phyloP scores from a whole-genome alignment of 2,888 invertebrate genomes.

The Hermaeophaga mercurialis region DNA sequence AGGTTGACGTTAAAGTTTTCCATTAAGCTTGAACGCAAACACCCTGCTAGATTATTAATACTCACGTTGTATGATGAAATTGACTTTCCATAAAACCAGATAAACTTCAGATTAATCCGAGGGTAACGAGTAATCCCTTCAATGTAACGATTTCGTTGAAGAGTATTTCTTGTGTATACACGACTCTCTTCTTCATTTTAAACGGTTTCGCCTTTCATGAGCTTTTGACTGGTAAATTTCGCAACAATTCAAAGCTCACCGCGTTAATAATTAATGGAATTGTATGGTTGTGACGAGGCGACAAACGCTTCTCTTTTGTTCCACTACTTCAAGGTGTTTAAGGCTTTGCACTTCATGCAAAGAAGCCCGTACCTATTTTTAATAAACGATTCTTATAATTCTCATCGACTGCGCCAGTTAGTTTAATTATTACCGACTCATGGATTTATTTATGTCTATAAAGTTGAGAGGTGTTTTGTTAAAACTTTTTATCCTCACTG shows the following conservation, averaged over 20 bases:
- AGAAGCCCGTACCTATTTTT: no score
- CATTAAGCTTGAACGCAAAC: constrained; percentile 51
- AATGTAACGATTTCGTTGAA: constrained; percentile 26
- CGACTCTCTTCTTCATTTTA: neutral
- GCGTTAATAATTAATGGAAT: constrained; percentile 31
- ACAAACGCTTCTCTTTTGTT: constrained; percentile 29
- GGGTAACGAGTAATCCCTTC: constrained; percentile 35
- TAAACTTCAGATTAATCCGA: constrained; percentile 42
- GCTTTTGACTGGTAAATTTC: constrained; percentile 30
- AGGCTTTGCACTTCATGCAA: constrained; percentile 15
- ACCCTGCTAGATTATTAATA: constrained; percentile 52
- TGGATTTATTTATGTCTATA: no score
- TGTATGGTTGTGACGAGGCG: constrained; percentile 23
- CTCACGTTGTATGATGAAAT: constrained; percentile 49
- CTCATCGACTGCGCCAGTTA: no score
- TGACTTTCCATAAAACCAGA: constrained; percentile 48
- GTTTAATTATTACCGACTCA: no score
- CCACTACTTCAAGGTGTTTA: constrained; percentile 24
- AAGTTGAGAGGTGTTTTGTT: no score
- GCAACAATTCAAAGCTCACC: constrained; percentile 24
- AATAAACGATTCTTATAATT: no score
- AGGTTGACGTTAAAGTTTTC: constrained; percentile 47
- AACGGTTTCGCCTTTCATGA: constrained; percentile 7
- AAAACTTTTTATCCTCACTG: no score
- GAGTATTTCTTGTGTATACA: constrained; percentile 2